Base-by-base conservation (phyloP, 2,797 vertebrate species). In the Benthosema pterotum region DNA sequence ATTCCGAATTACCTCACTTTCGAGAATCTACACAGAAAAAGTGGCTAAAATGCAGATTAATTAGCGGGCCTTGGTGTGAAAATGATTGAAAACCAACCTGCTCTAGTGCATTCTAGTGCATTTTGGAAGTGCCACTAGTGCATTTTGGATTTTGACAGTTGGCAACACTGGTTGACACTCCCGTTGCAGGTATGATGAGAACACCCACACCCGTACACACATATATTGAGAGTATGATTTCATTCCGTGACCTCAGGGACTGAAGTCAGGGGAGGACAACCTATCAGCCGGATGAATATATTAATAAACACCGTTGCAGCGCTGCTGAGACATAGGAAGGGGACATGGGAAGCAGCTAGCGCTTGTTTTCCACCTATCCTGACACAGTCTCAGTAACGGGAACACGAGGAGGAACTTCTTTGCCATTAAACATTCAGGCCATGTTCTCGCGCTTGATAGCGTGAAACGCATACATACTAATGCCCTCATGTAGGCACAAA, bases 231-330 rank as follows among this genome's bases (percentile, higher is more conserved):
- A 60, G 61, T 64, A 60, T 48, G 62, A 65, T 61, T 55, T 73
- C 48, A 28, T 18, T 60, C 51, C 56, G 22, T 61, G 65, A 47
- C 63, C 54, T 38, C 47, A 2, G 60, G 58, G 67, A 60, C 19
- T 58, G 52, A 3, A 53, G 71, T 46, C 53, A 18, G 17, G 69
- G 51, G 19, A 47, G 57, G 48, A 61, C 19, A 2, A 48, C 52
- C 49, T 50, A 2, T 73, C 59, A 59, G 46, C 50, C 49, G 60
- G 15, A 42, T 52, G 53, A 56, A 68, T 57, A 68, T 57, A 38
- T 38, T 38, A 71, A 74, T 77, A 47, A 59, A 60, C 67, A 74
- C 67, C 69, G 74, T 75, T 65, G 67, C 32, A 17, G 51, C 7
- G 0, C 55, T 16, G 42, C 59, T 57, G 32, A 38, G 32, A 38